phyloP scores from a whole-genome alignment of 2,113 vertebrate species.

The Ranitomeya variabilis region DNA sequence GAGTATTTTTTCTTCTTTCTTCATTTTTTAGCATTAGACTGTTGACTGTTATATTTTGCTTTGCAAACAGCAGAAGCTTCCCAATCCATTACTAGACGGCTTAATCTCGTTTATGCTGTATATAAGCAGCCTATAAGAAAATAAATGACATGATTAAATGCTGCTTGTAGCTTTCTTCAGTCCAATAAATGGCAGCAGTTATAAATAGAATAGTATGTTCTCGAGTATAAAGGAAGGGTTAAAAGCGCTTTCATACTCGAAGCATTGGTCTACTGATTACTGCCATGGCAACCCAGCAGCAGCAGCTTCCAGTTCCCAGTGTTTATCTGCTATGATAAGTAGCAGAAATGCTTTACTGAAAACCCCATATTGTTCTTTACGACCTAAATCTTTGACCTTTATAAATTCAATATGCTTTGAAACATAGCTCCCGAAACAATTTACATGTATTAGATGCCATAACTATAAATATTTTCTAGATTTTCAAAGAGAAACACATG shows the following conservation, averaged over 20 bases:
- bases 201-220: constrained; percentile 49
- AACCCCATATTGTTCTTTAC: constrained; percentile 48
- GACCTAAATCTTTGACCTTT: constrained; percentile 23
- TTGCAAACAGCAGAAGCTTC: not conserved
- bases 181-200: constrained; percentile 38
- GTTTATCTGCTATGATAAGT: constrained; percentile 51
- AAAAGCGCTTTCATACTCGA: constrained; percentile 50
- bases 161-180: not conserved
- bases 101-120: not conserved
- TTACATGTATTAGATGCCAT: not conserved
- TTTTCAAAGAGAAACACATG: not conserved
- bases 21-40: not conserved
- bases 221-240: constrained; percentile 39
- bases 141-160: constrained; percentile 23
- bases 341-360: constrained; percentile 52
- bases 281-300: constrained; percentile 57
- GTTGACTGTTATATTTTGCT: not conserved
- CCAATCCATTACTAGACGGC: not conserved
- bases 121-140: not conserved
- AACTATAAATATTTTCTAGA: not conserved
- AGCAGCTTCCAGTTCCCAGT: constrained; percentile 46
- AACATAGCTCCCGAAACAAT: constrained; percentile 21
- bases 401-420: constrained; percentile 27
- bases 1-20: too few species aligned
- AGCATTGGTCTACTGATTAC: constrained; percentile 57